phyloP scores from a whole-genome alignment of 2,888 invertebrate genomes.

The Epicampocera succincta region DNA sequence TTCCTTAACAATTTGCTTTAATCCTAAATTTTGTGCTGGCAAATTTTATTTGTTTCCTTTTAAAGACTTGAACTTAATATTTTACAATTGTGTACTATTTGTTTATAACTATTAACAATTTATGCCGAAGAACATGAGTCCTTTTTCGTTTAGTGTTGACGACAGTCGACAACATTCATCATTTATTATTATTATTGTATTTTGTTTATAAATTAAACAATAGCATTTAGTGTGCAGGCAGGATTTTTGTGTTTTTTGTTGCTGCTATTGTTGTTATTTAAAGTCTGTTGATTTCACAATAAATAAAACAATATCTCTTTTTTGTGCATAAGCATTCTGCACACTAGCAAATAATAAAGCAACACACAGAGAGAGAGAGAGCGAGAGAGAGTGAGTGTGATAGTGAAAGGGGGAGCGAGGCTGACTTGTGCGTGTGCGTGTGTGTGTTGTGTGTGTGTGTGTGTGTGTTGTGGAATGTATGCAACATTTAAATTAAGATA shows the following conservation, averaged over 20 bases:
- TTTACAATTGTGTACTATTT: background rate
- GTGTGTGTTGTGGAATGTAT: slow-evolving; percentile 46
- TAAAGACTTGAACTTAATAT: background rate
- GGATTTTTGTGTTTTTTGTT: slow-evolving; percentile 31
- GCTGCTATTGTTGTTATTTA: slow-evolving; percentile 57
- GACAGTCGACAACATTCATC: slow-evolving; percentile 41
- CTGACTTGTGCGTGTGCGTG: background rate
- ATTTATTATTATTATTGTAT: slow-evolving; percentile 39
- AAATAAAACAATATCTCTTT: slow-evolving; percentile 63
- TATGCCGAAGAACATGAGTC: background rate
- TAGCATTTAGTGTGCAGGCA: slow-evolving; percentile 54
- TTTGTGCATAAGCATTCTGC: slow-evolving; percentile 11
- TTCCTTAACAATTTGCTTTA: slow-evolving; percentile 6
- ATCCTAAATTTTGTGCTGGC: background rate
- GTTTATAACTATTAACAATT: slow-evolving; percentile 31
- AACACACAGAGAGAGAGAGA: background rate
- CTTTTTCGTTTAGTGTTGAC: slow-evolving; percentile 32
- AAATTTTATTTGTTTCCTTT: slow-evolving; percentile 12
- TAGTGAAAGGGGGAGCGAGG: background rate
- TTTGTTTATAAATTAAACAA: slow-evolving; percentile 61
- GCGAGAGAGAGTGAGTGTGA: background rate
- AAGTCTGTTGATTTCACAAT: slow-evolving; percentile 68
- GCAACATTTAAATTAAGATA: slow-evolving; percentile 82
- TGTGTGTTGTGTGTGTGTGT: slow-evolving; percentile 1
- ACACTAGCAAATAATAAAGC: background rate